Evolutionary conservation across 2,113 vertebrate genomes (phyloP).

Genomic region (Ursus arctos): DNA sequence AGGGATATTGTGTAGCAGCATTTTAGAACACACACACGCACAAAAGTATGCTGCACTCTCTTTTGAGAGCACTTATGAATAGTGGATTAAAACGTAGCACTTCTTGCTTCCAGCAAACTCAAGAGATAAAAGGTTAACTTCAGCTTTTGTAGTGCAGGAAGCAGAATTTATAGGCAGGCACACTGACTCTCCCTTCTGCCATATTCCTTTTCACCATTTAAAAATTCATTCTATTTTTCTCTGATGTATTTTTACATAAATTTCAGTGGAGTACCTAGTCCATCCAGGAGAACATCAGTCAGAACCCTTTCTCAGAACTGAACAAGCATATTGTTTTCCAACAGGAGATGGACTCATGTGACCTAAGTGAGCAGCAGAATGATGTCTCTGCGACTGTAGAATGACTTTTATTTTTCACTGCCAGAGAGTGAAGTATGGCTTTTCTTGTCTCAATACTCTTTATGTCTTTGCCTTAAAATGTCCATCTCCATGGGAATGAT

Average conservation of each 20-base stretch:
- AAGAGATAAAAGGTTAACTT: background rate
- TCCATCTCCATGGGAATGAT: too few species aligned
- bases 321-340: background rate
- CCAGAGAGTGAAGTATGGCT: background rate
- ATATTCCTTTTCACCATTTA: background rate
- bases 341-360: background rate
- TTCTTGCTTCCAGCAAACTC: background rate
- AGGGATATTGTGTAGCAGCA: background rate
- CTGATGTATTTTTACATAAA: background rate
- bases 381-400: accelerated
- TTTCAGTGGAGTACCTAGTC: background rate
- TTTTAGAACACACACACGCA: background rate
- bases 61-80: background rate
- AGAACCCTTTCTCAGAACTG: background rate
- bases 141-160: accelerated
- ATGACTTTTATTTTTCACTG: background rate
- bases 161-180: background rate
- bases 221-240: background rate
- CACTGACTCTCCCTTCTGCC: accelerated
- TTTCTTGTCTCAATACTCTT: accelerated
- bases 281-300: background rate
- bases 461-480: background rate
- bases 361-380: background rate
- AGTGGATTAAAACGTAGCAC: background rate
- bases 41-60: background rate